A percentile compares a stretch with the other conserved stretches of the same genome.
These are phyloP conservation scores for Agelas oroides DNA, from an alignment of 37 sponge, comb jelly and placozoan species.

Conservation along the genomic window DNA sequence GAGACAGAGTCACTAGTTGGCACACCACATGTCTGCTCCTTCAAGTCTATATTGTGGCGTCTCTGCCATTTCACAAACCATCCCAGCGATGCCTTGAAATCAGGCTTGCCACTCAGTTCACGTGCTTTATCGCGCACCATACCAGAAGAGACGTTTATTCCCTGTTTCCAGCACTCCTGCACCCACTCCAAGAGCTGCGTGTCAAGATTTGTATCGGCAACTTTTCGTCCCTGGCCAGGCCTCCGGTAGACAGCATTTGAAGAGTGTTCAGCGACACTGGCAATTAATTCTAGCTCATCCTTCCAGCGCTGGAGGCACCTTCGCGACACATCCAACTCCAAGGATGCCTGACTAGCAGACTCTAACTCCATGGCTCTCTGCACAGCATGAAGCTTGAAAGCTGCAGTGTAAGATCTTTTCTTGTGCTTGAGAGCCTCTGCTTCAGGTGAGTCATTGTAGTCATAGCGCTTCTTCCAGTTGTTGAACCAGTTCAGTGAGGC, in stretches of 20 bases:
- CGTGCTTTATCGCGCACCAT: conserved; percentile 72
- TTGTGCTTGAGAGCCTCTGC: conserved; percentile 70
- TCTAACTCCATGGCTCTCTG: conserved; percentile 69
- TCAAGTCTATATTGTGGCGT: conserved; percentile 68
- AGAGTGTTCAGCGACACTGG: conserved; percentile 79
- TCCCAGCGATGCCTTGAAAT: conserved; percentile 82
- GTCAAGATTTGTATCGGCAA: conserved; percentile 63
- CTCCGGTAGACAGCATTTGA: conserved; percentile 77
- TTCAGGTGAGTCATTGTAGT: conserved; percentile 68
- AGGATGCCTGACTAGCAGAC: conserved; percentile 81
- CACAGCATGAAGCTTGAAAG: conserved; percentile 84
- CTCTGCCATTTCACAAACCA: conserved; percentile 88
- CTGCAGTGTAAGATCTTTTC: conserved; percentile 83
- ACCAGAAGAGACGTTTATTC: conserved; percentile 49
- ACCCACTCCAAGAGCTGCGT: conserved; percentile 70
- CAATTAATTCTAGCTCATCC: conserved; percentile 79
- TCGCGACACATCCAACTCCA: conserved; percentile 81
- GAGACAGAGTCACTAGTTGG: conserved; percentile 22
- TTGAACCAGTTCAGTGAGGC: conserved; percentile 89
- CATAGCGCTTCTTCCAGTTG: conserved; percentile 85
- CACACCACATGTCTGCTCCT: conserved; percentile 65
- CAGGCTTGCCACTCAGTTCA: conserved; percentile 49
- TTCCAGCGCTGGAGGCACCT: conserved; percentile 83
- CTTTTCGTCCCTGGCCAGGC: conserved; percentile 85
- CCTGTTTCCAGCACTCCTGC: conserved; percentile 67